Conservation (phyloP, 2,888 invertebrate genomes). For the Rambutsinella grinnellia region DNA sequence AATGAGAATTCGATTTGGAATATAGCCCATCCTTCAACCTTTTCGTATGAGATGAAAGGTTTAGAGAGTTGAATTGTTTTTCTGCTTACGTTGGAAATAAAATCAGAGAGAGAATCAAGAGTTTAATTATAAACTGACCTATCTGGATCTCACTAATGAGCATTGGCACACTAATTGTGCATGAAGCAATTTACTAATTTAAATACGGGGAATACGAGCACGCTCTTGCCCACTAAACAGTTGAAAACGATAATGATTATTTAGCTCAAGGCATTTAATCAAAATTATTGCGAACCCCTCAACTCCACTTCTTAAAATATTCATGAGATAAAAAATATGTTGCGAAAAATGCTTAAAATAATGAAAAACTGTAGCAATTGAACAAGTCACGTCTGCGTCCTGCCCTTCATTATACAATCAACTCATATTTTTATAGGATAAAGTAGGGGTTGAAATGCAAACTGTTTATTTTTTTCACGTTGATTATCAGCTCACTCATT, state of each 20-base stretch:
- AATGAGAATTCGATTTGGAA: not conserved
- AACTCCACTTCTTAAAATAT: too few relatives aligned
- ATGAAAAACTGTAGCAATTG: slow-evolving; percentile 3
- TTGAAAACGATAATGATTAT: not conserved
- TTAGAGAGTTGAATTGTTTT: too few relatives aligned
- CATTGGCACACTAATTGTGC: too few relatives aligned
- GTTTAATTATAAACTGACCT: too few relatives aligned
- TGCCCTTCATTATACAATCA: not conserved
- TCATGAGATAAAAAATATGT: not conserved
- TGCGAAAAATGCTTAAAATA: slow-evolving; percentile 6
- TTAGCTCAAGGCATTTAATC: not conserved
- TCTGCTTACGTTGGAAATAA: too few relatives aligned
- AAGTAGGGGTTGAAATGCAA: not conserved
- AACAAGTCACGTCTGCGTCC: slow-evolving; percentile 21
- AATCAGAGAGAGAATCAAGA: too few relatives aligned
- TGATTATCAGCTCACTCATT: not conserved
- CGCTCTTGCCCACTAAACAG: too few relatives aligned
- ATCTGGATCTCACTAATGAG: too few relatives aligned
- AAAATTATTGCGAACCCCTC: not conserved
- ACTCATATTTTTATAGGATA: not conserved
- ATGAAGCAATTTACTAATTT: too few relatives aligned
- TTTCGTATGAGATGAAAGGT: too few relatives aligned
- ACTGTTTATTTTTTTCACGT: not conserved
- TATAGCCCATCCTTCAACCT: not conserved
- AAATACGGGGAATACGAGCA: too few relatives aligned